These are phyloP conservation scores for Euphydryas editha DNA, from an alignment of 2,888 invertebrate species.

Conservation along the genomic window DNA sequence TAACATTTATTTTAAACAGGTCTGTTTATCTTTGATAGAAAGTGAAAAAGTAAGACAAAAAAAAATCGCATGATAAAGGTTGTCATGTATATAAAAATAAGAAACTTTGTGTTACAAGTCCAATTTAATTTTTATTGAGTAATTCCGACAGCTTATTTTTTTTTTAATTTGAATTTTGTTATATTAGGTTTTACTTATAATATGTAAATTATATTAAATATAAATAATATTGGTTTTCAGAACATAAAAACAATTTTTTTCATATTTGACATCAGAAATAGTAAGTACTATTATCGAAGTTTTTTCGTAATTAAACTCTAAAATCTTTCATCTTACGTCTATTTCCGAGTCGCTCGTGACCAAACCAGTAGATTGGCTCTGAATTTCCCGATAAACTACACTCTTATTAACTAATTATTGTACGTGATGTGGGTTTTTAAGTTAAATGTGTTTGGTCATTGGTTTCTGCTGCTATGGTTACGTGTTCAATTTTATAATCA, in stretches of 20 bases:
- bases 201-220: too few species aligned
- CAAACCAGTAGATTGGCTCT: slow-evolving; percentile 47
- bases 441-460: slow-evolving; percentile 29
- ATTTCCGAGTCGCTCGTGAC: slow-evolving; percentile 53
- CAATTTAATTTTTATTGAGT: too few species aligned
- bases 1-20: too few species aligned
- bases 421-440: slow-evolving; percentile 43
- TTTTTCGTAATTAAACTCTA: not conserved
- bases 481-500: slow-evolving; percentile 6
- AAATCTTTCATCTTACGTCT: slow-evolving; percentile 44
- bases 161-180: too few species aligned
- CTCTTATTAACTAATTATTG: slow-evolving; percentile 57
- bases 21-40: too few species aligned
- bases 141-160: too few species aligned
- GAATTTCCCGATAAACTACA: slow-evolving; percentile 64
- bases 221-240: too few species aligned
- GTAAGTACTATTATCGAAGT: not conserved
- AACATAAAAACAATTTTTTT: not conserved
- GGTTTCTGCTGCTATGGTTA: slow-evolving; percentile 21
- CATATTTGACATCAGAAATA: not conserved
- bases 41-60: too few species aligned
- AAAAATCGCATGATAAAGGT: too few species aligned
- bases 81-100: too few species aligned
- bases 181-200: too few species aligned
- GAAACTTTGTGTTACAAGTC: too few species aligned